Conservation (phyloP, 2,113 vertebrate species). For the Pandion haliaetus region DNA sequence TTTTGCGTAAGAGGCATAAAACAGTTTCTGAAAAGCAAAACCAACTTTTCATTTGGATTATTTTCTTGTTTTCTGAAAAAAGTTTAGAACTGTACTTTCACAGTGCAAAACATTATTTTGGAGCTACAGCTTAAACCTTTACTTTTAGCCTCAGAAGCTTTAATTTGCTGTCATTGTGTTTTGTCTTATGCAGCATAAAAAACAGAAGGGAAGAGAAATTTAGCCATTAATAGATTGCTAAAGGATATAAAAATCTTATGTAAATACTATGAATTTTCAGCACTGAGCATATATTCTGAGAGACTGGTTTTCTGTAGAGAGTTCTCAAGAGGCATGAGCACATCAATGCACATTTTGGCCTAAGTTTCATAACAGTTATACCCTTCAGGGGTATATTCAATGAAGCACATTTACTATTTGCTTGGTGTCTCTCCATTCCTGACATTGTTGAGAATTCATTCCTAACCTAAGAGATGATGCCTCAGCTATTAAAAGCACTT, state of each 20-base stretch:
- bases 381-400: background rate
- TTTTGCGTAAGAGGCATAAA: background rate
- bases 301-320: background rate
- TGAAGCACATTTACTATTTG: background rate
- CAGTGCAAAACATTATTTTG: background rate
- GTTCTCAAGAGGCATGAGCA: background rate
- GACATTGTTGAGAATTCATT: background rate
- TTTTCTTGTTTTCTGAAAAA: background rate
- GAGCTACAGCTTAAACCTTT: background rate
- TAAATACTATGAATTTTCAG: background rate
- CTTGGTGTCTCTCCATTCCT: background rate
- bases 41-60: background rate
- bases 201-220: background rate
- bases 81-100: background rate
- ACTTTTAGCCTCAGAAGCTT: background rate
- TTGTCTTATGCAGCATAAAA: background rate
- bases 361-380: background rate
- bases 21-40: background rate
- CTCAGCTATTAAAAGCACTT: background rate
- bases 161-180: background rate
- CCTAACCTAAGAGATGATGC: background rate
- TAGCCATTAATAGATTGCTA: background rate
- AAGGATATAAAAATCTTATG: background rate
- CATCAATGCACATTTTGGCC: background rate
- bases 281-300: background rate